Conservation (phyloP, 2,113 vertebrate genomes). For the Geococcyx californianus region DNA sequence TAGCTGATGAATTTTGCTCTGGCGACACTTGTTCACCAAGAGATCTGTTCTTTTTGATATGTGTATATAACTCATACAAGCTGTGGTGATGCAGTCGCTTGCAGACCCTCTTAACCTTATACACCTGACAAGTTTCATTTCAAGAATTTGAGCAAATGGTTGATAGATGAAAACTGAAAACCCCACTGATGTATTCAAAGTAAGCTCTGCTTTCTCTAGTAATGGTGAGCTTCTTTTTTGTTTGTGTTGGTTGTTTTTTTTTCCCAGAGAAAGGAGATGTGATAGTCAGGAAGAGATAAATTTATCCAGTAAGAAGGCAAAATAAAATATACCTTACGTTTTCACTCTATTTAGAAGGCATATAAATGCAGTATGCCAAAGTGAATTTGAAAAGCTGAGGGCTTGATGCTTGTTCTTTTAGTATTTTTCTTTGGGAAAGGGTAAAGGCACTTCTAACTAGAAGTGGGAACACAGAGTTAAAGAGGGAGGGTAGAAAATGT, state of each 20-base stretch:
- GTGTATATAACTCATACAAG: rapidly evolving
- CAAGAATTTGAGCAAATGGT: neutral
- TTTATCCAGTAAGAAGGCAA: neutral
- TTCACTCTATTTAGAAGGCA: neutral
- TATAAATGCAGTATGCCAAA: neutral
- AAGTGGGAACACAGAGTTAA: neutral
- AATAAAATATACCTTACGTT: neutral
- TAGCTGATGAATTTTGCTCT: neutral
- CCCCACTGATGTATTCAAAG: neutral
- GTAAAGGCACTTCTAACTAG: neutral
- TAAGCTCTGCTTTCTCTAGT: neutral
- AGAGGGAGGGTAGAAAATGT: neutral
- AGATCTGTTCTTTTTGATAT: neutral
- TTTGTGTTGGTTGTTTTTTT: neutral
- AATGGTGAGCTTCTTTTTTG: neutral
- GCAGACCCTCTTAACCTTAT: neutral
- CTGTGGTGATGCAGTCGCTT: neutral
- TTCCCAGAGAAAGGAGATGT: neutral
- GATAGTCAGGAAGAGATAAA: neutral
- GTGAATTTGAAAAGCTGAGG: neutral
- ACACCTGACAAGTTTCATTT: neutral
- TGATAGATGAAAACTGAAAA: neutral
- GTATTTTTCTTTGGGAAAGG: neutral
- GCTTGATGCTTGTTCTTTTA: neutral
- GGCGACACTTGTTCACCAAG: neutral